Base-by-base conservation (phyloP, 2,113 vertebrate species). In the Xiphias gladius region DNA sequence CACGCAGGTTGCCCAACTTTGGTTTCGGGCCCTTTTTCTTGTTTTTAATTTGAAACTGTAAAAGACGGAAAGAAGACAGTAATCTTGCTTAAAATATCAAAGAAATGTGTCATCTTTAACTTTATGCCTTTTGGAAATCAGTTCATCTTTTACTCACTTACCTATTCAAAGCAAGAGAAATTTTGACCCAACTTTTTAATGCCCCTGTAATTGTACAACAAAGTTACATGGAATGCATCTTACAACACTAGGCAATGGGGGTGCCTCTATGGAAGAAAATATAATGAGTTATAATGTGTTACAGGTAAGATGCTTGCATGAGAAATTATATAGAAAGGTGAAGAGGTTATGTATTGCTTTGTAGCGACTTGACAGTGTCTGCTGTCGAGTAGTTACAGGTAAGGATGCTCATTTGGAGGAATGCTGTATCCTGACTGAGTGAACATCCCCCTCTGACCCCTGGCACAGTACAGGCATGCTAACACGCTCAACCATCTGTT, bases 401-500 rank as follows among this genome's bases (percentile, higher is more conserved):
- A 59, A 72, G 24, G 62, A 37, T 57, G 41, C 70, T 82, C 76
- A 77, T 91, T 88, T 84, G 72, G 65, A 80, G 2, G 39, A 69
- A 52, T 46, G 75, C 30, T 88, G 83, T 78, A 35, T 85, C 62
- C 32, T 66, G 58, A 78, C 69, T 75, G 73, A 76, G 35, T 79
- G 50, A 85, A 67, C 73, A 82, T 17, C 54, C 75, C 26, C 69
- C 48, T 79, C 43, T 89, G 91, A 92, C 90, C 93, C 52, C 82
- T 75, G 79, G 78, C 79, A 74, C 64, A n/a, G 52, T 41, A 16
- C 68, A 85, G 48, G 64, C 79, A 66, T 76, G 80, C 86, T 73
- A 89, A 93, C 91, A 88, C 43, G 24, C 73, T 80, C 83, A 24
- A 71, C 89, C 89, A 90, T 94, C 90, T 92, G 92, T 81, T 90